Percentiles rank a stretch among this genome's conserved stretches.
Conservation (phyloP, 2,797 vertebrate species). For the Mormyrops attenuatus region DNA sequence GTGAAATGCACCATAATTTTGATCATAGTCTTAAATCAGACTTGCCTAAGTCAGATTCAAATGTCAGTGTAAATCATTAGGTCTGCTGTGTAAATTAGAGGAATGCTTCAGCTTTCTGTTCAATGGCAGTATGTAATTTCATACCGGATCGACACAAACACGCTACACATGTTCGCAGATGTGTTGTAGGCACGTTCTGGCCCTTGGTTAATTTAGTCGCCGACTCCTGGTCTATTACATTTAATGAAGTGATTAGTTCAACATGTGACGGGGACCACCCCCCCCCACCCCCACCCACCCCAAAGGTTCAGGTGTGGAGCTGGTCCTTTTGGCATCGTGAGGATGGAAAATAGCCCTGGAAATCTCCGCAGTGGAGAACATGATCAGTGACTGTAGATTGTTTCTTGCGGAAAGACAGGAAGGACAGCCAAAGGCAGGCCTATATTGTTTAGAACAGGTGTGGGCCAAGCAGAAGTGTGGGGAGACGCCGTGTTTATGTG, state of each 20-base stretch:
- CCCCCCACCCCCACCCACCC: neutral
- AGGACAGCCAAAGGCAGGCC: neutral
- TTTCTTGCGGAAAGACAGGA: neutral
- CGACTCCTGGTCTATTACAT: neutral
- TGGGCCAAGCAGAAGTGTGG: neutral
- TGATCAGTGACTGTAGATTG: neutral
- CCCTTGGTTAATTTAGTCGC: neutral
- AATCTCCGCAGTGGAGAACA: neutral
- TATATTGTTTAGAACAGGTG: neutral
- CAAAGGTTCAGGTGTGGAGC: neutral
- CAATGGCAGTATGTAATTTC: conserved; percentile 5
- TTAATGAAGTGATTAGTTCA: conserved; percentile 4
- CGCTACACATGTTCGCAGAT: neutral
- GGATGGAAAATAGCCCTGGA: neutral
- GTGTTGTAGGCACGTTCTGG: neutral
- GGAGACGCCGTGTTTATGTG: neutral
- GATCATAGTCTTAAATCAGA: neutral
- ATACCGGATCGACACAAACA: neutral
- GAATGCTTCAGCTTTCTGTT: neutral
- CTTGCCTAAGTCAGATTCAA: neutral
- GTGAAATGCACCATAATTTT: neutral
- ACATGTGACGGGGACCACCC: neutral
- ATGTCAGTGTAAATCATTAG: neutral
- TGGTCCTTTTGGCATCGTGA: neutral
- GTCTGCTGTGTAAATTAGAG: neutral